Evolutionary conservation across 2,797 vertebrate species (phyloP).

Genomic region (Anabas testudineus): DNA sequence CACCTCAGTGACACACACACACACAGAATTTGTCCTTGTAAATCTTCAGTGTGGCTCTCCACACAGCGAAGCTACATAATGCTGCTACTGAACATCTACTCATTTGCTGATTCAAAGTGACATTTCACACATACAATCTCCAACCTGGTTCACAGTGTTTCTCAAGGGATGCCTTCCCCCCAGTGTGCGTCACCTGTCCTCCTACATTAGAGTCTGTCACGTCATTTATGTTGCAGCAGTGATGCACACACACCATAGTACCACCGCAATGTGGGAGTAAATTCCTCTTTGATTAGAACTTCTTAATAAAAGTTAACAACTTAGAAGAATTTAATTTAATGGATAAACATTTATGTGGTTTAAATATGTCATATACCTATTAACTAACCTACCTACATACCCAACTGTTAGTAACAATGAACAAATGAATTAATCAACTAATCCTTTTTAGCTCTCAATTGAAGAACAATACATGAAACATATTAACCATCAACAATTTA

Average conservation of each 20-base stretch:
- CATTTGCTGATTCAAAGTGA: slow-evolving; percentile 70
- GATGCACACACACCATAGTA: slow-evolving; percentile 24
- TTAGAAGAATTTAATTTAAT: background rate
- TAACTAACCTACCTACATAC: too few relatives aligned
- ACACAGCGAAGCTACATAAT: background rate
- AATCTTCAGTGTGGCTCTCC: slow-evolving; percentile 7
- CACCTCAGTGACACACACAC: slow-evolving; percentile 3
- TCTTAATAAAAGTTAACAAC: background rate
- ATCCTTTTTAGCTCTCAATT: background rate
- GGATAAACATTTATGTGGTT: background rate
- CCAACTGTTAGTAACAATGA: too few relatives aligned
- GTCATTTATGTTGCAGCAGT: slow-evolving; percentile 32
- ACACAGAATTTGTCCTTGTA: slow-evolving; percentile 25
- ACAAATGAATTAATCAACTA: background rate
- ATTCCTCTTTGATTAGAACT: background rate
- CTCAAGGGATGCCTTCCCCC: slow-evolving; percentile 45
- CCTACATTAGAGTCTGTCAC: slow-evolving; percentile 56
- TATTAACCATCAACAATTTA: too few relatives aligned
- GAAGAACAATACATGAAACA: too few relatives aligned
- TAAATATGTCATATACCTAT: slow-evolving; percentile 7
- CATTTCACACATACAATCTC: slow-evolving; percentile 73
- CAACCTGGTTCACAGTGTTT: slow-evolving; percentile 55
- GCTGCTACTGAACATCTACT: slow-evolving; percentile 24
- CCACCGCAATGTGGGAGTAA: slow-evolving; percentile 17
- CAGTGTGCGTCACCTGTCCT: slow-evolving; percentile 59